Percentiles rank a stretch among this genome's conserved stretches.
Evolutionary conservation across 2,797 vertebrate species (phyloP).

Genomic region (Alcedo atthis): DNA sequence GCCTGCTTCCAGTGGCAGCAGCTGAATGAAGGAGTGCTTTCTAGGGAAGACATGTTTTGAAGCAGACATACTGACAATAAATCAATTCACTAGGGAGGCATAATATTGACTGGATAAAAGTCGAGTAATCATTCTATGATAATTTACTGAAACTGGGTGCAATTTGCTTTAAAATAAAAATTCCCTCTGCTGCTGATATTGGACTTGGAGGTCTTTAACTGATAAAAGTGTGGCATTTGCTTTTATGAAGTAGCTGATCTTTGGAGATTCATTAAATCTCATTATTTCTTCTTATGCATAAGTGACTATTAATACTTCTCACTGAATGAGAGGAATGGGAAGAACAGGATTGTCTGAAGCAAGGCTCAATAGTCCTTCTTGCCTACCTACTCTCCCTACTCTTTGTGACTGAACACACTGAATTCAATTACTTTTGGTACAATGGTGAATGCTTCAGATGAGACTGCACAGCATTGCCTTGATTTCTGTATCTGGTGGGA

Average conservation of each 20-base stretch:
- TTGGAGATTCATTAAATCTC: slow-evolving; percentile 59
- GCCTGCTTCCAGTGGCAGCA: slow-evolving; percentile 51
- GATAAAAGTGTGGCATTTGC: slow-evolving; percentile 38
- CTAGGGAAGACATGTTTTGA: slow-evolving; percentile 74
- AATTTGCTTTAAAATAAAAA: slow-evolving; percentile 61
- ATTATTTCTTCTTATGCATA: slow-evolving; percentile 46
- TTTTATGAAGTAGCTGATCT: slow-evolving; percentile 56
- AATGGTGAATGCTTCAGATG: neutral
- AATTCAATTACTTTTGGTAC: neutral
- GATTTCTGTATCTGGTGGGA: neutral
- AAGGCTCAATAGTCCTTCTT: neutral
- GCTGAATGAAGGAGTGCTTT: slow-evolving; percentile 69
- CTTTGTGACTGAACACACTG: fast-evolving
- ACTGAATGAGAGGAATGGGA: neutral
- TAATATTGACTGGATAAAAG: slow-evolving; percentile 67
- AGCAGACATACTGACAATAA: slow-evolving; percentile 64
- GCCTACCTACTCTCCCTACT: neutral
- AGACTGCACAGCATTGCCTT: neutral
- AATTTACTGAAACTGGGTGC: slow-evolving; percentile 66
- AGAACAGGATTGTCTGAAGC: neutral
- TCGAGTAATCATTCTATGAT: slow-evolving; percentile 63
- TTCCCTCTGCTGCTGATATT: slow-evolving; percentile 37
- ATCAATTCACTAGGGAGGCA: slow-evolving; percentile 36
- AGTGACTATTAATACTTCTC: slow-evolving; percentile 44
- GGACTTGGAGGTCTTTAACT: slow-evolving; percentile 44